Evolutionary conservation across 2,113 vertebrate species (phyloP).

Genomic region (Arizona elegans): DNA sequence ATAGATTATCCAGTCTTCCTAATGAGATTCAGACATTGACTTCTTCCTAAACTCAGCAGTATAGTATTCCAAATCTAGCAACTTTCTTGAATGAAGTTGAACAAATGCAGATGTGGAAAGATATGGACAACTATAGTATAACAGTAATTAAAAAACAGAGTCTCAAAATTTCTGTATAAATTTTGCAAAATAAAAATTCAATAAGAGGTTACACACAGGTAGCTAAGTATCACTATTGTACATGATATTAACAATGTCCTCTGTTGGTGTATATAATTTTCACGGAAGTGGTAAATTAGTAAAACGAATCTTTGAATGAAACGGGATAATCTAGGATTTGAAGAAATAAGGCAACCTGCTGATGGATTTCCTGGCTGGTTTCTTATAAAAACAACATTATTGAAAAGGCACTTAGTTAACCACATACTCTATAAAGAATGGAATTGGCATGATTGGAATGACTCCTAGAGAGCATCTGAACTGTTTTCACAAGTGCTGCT

Average conservation of each 20-base stretch:
- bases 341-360: background rate
- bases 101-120: background rate
- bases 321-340: slow-evolving; percentile 18
- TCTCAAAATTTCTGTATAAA: slow-evolving; percentile 3
- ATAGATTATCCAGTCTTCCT: background rate
- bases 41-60: background rate
- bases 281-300: slow-evolving; percentile 32
- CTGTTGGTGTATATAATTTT: slow-evolving; percentile 33
- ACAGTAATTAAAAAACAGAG: background rate
- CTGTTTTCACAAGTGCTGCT: slow-evolving; percentile 13
- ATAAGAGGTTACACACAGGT: slow-evolving; percentile 3
- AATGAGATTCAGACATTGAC: background rate
- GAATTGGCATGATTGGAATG: background rate
- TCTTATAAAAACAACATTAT: slow-evolving; percentile 31
- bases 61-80: background rate
- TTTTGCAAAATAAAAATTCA: slow-evolving; percentile 17
- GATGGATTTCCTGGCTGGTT: slow-evolving; percentile 16
- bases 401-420: slow-evolving; percentile 36
- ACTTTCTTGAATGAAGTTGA: background rate
- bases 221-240: slow-evolving; percentile 19
- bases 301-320: slow-evolving; percentile 28
- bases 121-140: background rate
- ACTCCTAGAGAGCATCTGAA: slow-evolving; percentile 12
- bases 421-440: background rate
- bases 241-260: slow-evolving; percentile 13